phyloP scores from a whole-genome alignment of 2,797 vertebrate species.

The Helicolenus hilgendorfi region DNA sequence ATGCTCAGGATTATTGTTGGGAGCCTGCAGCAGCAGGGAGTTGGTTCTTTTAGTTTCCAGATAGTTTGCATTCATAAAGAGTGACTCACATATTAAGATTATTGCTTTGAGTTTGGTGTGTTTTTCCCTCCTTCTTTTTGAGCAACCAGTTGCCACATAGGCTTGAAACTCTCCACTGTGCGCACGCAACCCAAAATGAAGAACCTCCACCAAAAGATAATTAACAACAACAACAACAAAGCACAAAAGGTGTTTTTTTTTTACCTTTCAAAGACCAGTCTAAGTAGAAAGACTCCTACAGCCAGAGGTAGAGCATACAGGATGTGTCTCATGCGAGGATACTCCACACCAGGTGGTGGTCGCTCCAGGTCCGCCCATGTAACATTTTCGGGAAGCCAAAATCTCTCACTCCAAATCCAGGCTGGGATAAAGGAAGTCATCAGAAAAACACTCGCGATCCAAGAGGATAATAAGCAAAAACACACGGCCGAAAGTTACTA shows the following conservation, averaged over 20 bases:
- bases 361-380: constrained; percentile 94
- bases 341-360: constrained; percentile 84
- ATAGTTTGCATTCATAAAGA: background rate
- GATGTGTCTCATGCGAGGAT: constrained; percentile 88
- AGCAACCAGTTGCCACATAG: background rate
- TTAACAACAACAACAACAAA: background rate
- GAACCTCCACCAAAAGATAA: background rate
- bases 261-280: constrained; percentile 94
- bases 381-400: constrained; percentile 96
- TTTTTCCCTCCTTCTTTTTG: background rate
- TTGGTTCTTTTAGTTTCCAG: background rate
- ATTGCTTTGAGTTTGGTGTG: background rate
- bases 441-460: background rate
- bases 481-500: background rate
- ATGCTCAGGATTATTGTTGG: too few relatives aligned
- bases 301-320: constrained; percentile 92
- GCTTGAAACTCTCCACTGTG: background rate
- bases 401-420: constrained; percentile 96
- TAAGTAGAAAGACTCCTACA: constrained; percentile 90
- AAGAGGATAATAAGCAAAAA: background rate
- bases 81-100: background rate
- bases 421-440: constrained; percentile 89
- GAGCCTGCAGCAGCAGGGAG: background rate
- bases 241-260: too few relatives aligned
- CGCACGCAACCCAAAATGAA: background rate